Base-by-base conservation (phyloP, 2,888 invertebrate species). In the Campoplex nolae region DNA sequence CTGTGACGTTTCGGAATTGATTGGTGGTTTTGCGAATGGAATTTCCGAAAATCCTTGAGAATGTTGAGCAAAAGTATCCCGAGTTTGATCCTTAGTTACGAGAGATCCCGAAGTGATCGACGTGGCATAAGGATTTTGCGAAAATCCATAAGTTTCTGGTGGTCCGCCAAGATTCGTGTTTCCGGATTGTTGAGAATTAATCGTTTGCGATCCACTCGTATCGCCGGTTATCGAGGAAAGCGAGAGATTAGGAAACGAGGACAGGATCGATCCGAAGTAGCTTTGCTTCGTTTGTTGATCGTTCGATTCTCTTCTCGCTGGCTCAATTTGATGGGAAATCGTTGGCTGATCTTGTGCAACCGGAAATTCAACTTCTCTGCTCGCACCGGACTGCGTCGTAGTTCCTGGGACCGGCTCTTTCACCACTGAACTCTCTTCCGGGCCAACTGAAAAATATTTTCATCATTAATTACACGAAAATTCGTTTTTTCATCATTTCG, bases 201-300 rank as follows among this genome's bases (percentile, higher is more conserved):
- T 54, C 3, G 78, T 56, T 51, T 83, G 88, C 16, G 70, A 38
- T 9, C 68, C 28, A 18, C 23, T 84, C 42, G 87, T 67, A 28
- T 93, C 93, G 16, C 90, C 91, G 56, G 91, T 93, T 71, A 90
- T 92, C 48, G 93, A 89, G 13, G 93, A 91, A 42, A 94, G 77
- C 0, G 93, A 93, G 35, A 94, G 89, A 83, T 93, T 94, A 8
- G 94, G 94, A 54, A 94, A 81, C 4, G 94, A 94, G 1, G 93
- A 94, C 1, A 94, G 88, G 38, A 94, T 93, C 8, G 94, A 93
- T 3, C 93, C 92, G 78, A 94, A 92, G 62, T 94, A 94, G 76
- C 94, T 90, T 67, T 92, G 92, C 58, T 90, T 92, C 42, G 85
- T 88, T n/a, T 88, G 85, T 42, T 89, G 89, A 58, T 82, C 79